Percentiles rank a stretch among this genome's conserved stretches.
Evolutionary conservation across 1,140 invertebrate genomes (phyloP).

Genomic region (Lethocerus indicus): DNA sequence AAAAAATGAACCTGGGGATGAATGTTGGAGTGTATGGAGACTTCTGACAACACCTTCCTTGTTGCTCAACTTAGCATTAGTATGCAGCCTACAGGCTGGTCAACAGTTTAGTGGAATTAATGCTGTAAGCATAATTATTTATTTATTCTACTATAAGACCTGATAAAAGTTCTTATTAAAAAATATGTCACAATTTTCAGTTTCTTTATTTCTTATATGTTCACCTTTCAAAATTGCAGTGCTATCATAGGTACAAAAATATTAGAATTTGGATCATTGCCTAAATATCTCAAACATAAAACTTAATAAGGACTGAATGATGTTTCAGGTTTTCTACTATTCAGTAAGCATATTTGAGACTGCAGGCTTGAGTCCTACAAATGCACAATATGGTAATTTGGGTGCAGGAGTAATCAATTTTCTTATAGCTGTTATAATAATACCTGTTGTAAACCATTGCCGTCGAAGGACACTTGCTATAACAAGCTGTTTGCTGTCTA

Average conservation of each 20-base stretch:
- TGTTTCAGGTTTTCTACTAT: constrained; percentile 69
- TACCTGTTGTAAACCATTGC: constrained; percentile 34
- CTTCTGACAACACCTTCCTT: constrained; percentile 24
- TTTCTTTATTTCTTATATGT: too few relatives aligned
- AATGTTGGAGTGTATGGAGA: constrained; percentile 21
- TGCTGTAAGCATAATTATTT: constrained; percentile 38
- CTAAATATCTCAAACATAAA: too few relatives aligned
- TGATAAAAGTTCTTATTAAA: too few relatives aligned
- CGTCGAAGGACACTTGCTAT: constrained; percentile 39
- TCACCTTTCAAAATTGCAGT: too few relatives aligned
- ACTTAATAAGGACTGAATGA: too few relatives aligned
- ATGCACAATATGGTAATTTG: constrained; percentile 48
- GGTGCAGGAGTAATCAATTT: constrained; percentile 54
- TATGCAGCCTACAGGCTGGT: constrained; percentile 54
- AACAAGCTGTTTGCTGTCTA: constrained; percentile 31
- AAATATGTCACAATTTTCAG: too few relatives aligned
- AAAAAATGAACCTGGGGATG: constrained; percentile 27
- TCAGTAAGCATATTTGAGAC: constrained; percentile 49
- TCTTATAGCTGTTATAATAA: constrained; percentile 41
- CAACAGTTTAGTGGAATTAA: constrained; percentile 80
- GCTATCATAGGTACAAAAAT: too few relatives aligned
- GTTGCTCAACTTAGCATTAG: constrained; percentile 47
- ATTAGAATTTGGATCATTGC: too few relatives aligned
- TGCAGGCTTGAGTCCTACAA: constrained; percentile 35
- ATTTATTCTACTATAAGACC: not conserved